phyloP scores from a whole-genome alignment of 2,113 vertebrate species.

The Ammospiza caudacuta region DNA sequence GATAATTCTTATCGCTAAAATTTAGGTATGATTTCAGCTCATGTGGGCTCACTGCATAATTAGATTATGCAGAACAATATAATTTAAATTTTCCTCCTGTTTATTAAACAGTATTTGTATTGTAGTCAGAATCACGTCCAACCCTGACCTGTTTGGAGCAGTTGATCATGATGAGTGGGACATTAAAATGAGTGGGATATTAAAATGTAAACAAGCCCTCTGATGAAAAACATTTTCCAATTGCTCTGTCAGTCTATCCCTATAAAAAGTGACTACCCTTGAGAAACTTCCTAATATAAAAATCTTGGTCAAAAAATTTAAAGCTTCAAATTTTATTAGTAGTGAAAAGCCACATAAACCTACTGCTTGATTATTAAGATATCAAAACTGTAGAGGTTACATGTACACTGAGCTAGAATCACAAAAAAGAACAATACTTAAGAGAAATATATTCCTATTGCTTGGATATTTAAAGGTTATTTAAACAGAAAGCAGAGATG shows the following conservation, averaged over 20 bases:
- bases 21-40: not conserved
- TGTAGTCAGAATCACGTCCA: not conserved
- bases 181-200: not conserved
- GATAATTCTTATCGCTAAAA: not conserved
- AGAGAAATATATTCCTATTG: not conserved
- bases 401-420: not conserved
- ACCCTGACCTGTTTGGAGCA: not conserved
- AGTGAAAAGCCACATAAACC: not conserved
- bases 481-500: not conserved
- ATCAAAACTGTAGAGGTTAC: not conserved
- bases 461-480: not conserved
- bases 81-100: accelerated
- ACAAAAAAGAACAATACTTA: not conserved
- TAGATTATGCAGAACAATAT: not conserved
- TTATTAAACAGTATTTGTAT: not conserved
- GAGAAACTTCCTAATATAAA: not conserved
- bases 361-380: not conserved
- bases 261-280: not conserved
- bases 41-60: not conserved
- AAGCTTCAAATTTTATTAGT: not conserved
- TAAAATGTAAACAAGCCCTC: not conserved
- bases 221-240: not conserved
- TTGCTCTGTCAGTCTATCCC: not conserved
- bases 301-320: not conserved
- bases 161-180: not conserved